Base-by-base conservation (phyloP, 1,140 invertebrate species). In the Danaus plexippus region DNA sequence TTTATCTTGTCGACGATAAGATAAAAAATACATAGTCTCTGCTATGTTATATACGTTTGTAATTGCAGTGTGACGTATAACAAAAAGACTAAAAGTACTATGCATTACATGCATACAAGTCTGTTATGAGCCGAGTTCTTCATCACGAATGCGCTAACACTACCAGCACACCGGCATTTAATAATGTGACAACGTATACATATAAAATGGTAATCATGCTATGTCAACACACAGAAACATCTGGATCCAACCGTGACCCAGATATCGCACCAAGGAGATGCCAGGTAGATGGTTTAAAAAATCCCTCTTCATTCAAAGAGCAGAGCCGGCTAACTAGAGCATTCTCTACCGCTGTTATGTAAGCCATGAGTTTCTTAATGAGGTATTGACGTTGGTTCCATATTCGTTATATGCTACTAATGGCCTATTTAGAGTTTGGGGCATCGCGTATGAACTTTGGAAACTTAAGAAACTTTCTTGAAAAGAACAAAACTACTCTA, bases 201-300 rank as follows among this genome's bases (percentile, higher is more conserved):
- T 60, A 52, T 60, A 55, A 12, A 50, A 59, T 59, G 47, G 47
- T 59, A 54, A 59, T 54, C 57, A 46, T 44, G 43, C 41, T 46
- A 43, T 53, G 53, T 51, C 58, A 32, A 60, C 48, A 55, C 41
- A 55, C 32, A 54, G 42, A 52, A 51, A 60, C 43, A 47, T 42
- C 54, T 56, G 52, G 44, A 52, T 52, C 49, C 49, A 47, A 42
- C 57, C 52, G 48, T 60, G 58, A 55, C 53, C 58, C 50, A 60
- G 15, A 55, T 60, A 43, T 22, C 41, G 32, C 45, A 41, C 52
- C 47, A 54, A 63, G 53, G 45, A 59, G 42, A 60, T 53, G 54
- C 48, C 55, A 47, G 59, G 53, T 56, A 52, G 52, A 52, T 49
- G 13, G 13, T 57, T 58, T 54, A 54, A 63, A 58, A 52, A 54